Evolutionary conservation across 2,888 invertebrate genomes (phyloP), one percentile per base, ranked within the genome.

Genomic region (Eupithecia vulgata): DNA sequence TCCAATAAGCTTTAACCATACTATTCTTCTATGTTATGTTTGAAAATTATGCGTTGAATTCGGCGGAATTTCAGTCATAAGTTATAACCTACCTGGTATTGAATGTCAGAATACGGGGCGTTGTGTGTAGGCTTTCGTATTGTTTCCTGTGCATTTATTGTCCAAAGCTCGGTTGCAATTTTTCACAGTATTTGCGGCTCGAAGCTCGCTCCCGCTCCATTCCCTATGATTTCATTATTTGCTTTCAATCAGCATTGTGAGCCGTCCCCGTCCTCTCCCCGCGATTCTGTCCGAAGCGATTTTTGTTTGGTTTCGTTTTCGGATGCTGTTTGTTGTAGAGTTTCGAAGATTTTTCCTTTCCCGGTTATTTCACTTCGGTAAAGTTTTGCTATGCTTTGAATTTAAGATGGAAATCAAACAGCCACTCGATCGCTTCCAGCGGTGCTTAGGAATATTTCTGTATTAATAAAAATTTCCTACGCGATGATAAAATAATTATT

Each of bases 211-310:
- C 85, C 83, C 79, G 83, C 88, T 89, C 88, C 85, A 85, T 89
- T 89, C 90, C 88, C 89, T 91, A 91, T 93, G 93, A 94, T 94
- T 94, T 93, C 91, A 93, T 94, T 94, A 94, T 94, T 94, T 94
- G 93, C 90, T 93, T 94, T 94, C 94, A 93, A 94, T 94, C 94
- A 94, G 92, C 89, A 92, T 92, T 90, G 93, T 93, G 91, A 92
- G 90, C 90, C 87, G 83, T 85, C 85, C 81, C 79, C 87, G 83
- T 85, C 85, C 81, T 79, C 74, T 75, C 81, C 79, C 81, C 80
- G 77, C 81, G 82, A 82, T 82, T 81, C 82, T 84, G 78, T 85
- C 87, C 88, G 82, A 81, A 88, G 85, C 85, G 89, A 90, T 90
- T 92, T 91, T 92, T 93, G 91, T 93, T 93, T 93, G 93, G 91